Percentiles rank a stretch among this genome's conserved stretches.
Conservation (phyloP, 2,888 invertebrate genomes). For the Eutolmus rufibarbis region DNA sequence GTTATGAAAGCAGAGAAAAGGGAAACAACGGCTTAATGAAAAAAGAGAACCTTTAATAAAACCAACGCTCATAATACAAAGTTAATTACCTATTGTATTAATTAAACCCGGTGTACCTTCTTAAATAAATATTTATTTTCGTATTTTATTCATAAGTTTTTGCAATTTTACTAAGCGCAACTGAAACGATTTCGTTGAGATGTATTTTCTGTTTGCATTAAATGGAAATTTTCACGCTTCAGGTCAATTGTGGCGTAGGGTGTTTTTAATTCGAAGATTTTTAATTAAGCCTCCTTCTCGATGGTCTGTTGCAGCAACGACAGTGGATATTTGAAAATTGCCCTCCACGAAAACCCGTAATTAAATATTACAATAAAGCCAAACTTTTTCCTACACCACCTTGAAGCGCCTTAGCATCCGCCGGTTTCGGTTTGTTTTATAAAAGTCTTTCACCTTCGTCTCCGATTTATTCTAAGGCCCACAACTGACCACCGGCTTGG, state of each 20-base stretch:
- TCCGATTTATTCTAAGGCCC: not conserved
- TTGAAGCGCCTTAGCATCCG: not conserved
- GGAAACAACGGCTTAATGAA: no score
- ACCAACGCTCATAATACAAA: not conserved
- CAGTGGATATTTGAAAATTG: not conserved
- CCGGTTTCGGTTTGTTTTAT: conserved; percentile 8
- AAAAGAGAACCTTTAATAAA: not conserved
- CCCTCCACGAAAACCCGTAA: not conserved
- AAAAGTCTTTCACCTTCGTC: conserved; percentile 20
- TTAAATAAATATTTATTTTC: not conserved
- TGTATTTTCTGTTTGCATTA: not conserved
- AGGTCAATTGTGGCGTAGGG: not conserved
- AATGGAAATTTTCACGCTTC: not conserved
- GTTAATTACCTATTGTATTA: not conserved
- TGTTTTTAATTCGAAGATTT: not conserved
- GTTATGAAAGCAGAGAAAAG: no score
- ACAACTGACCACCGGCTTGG: conserved; percentile 14
- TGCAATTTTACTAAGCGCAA: not conserved
- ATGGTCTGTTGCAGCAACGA: not conserved
- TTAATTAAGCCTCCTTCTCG: not conserved
- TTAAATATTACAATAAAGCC: not conserved
- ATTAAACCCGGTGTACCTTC: not conserved
- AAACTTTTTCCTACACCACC: not conserved
- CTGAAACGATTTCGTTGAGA: not conserved
- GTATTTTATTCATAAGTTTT: not conserved